Evolutionary conservation across 2,888 invertebrate species (phyloP), one percentile per base, ranked within the genome.

Genomic region (Invenusta paracnida): DNA sequence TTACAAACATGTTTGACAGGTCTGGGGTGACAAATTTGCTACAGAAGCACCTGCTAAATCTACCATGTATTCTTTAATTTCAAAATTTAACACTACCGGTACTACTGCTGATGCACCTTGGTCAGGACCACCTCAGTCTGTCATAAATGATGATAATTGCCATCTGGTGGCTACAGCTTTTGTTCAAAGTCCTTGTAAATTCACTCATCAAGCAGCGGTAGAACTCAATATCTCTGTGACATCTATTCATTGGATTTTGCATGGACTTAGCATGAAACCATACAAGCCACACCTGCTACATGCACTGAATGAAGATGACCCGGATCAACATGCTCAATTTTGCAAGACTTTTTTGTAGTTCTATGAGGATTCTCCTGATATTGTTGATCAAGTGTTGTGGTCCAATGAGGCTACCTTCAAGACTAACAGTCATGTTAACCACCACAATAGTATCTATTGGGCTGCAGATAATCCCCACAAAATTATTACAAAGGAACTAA

Each of bases 361-460:
- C 29, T n/a, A n/a, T 25, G 79, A 79, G 29, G 79, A 79, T 79
- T 28, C 23, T 25, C 79, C 79, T n/a, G 79, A 79, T 79, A 79
- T 79, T 79, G 79, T 79, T 25, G 79, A 79, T 79, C 79, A 79
- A 27, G 1, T 85, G 29, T 85, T 84, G 25, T 85, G 81, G 81
- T 81, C 30, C 48, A 82, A 85, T 85, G 82, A 85, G 29, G 85
- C 85, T 0, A 85, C 81, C 81, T 85, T 85, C 30, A n/a, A 85
- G 31, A 81, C 81, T 25, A 85, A 85, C 81, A 82, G 83, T 29
- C 85, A 85, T 29, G 85, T 85, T 29, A 85, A 85, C 82, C 30
- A 31, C 30, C 85, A 85, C 82, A 84, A 85, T 85, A 83, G 25
- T 25, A 81, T 81, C 82, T 85, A 85, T 27, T 85, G 85, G 82